Base-by-base conservation (phyloP, 2,797 vertebrate genomes). In the Chrosomus eos region DNA sequence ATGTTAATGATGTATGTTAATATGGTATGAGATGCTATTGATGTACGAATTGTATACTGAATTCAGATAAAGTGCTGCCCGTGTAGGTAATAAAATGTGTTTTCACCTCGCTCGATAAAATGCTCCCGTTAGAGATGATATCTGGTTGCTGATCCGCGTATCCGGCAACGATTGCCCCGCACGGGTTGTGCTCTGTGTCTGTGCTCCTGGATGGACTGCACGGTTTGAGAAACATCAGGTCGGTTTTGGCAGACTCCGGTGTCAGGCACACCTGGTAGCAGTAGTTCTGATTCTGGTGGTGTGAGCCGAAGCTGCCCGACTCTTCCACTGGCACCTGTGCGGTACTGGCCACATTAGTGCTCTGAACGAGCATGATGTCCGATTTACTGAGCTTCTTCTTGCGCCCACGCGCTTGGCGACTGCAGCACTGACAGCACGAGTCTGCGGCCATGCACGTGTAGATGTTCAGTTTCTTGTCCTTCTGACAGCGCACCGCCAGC, bases 211-310 rank as follows among this genome's bases (percentile, higher is more conserved):
- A 96, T 4, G 98, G 98, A 91, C 98, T 99, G 92, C 98, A 98
- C 45, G 98, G 97, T 88, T 99, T 98, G 5, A 99, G 96, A 93
- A 99, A 99, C 98, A 99, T 99, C 91, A 99, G 94, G 87, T 99
- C 98, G 58, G 97, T 99, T 92, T 99, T 99, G 93, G 98, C 97
- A 45, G 98, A 99, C 93, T 99, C 98, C 0, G 97, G 98, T 2
- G 98, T 99, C 92, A 99, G 96, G 93, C 98, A 99, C 92, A 99
- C 98, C 94, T 99, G 98, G 93, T 99, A 99, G 94, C 98, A 99
- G 94, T 99, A 99, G 93, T 99, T 99, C 95, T 99, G 98, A 91
- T 96, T 97, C 92, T 98, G 97, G 82, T 97, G 97, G 83, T 95
- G 95, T 60, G 97, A 97, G 77, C 95, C 94, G 48, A 98, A 98